These are phyloP conservation scores for Drosophila mayaguana DNA, from an alignment of 2,888 invertebrate genomes.

Conservation along the genomic window DNA sequence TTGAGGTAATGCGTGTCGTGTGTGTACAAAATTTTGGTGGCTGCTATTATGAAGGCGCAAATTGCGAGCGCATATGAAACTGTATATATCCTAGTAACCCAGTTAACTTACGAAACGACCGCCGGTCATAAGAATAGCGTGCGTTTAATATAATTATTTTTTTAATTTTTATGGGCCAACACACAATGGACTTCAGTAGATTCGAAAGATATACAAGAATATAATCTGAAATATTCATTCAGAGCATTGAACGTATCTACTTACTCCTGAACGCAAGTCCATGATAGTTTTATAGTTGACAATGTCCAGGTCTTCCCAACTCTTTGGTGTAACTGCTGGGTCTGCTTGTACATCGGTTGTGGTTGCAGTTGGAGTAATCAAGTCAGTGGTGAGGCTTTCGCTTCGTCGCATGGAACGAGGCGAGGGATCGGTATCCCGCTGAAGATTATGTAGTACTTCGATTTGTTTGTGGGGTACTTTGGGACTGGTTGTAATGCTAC, in stretches of 20 bases:
- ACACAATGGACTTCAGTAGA: not conserved
- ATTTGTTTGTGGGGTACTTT: conserved; percentile 87
- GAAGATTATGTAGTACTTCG: conserved; percentile 89
- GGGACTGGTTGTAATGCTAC: conserved; percentile 84
- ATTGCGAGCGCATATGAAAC: conserved; percentile 74
- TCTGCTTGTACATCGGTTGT: conserved; percentile 63
- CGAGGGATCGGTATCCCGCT: conserved; percentile 89
- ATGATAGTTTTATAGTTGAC: conserved; percentile 88
- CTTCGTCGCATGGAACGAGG: conserved; percentile 85
- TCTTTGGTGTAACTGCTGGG: conserved; percentile 69
- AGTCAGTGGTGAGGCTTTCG: conserved; percentile 56
- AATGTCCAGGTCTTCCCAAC: conserved; percentile 88
- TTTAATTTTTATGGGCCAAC: conserved; percentile 25
- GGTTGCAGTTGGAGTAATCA: conserved; percentile 14
- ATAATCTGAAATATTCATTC: not conserved
- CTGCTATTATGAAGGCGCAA: conserved; percentile 59
- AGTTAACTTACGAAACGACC: conserved; percentile 50
- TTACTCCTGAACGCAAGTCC: conserved; percentile 90
- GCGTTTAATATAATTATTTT: conserved; percentile 42
- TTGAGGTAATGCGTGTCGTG: conserved; percentile 69
- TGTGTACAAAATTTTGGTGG: conserved; percentile 60
- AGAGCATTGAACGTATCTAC: conserved; percentile 50
- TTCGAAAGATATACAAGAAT: not conserved
- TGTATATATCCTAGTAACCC: conserved; percentile 75
- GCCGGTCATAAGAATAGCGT: conserved; percentile 47